Percentiles rank a stretch among this genome's conserved stretches.
phyloP scores from a whole-genome alignment of 2,113 vertebrate species.

The Percopsis transmontana region DNA sequence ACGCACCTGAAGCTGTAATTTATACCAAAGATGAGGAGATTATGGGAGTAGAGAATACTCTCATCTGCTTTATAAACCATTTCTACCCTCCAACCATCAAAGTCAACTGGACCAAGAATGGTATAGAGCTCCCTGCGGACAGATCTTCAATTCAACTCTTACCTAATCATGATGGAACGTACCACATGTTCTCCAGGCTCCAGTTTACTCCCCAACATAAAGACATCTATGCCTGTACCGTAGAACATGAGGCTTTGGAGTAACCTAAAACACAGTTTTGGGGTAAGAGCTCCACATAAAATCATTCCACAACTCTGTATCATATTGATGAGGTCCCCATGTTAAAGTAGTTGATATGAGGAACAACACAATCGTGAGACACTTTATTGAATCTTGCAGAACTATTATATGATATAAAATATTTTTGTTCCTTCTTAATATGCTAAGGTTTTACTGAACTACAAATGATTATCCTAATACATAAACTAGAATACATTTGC shows the following conservation, averaged over 20 bases:
- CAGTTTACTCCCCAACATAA: constrained; percentile 24
- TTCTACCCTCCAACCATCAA: constrained; percentile 36
- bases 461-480: too few relatives aligned
- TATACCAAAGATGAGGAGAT: constrained; percentile 30
- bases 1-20: constrained; percentile 23
- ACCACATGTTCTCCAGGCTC: constrained; percentile 33
- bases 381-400: too few relatives aligned
- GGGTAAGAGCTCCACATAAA: constrained; percentile 22
- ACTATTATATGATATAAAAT: too few relatives aligned
- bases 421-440: too few relatives aligned
- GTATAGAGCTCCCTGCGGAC: constrained; percentile 3
- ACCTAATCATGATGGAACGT: constrained; percentile 15
- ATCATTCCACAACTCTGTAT: too few relatives aligned
- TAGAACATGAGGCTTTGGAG: constrained; percentile 27
- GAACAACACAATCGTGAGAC: too few relatives aligned
- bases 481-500: too few relatives aligned
- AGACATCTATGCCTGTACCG: constrained; percentile 53
- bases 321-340: too few relatives aligned
- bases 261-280: constrained; percentile 32
- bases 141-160: constrained; percentile 6
- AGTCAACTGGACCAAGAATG: constrained; percentile 48
- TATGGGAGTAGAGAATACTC: constrained; percentile 33
- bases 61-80: constrained; percentile 40
- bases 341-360: too few relatives aligned
- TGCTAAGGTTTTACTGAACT: too few relatives aligned